Conservation (phyloP, 2,888 invertebrate genomes). For the Eledona agricola region DNA sequence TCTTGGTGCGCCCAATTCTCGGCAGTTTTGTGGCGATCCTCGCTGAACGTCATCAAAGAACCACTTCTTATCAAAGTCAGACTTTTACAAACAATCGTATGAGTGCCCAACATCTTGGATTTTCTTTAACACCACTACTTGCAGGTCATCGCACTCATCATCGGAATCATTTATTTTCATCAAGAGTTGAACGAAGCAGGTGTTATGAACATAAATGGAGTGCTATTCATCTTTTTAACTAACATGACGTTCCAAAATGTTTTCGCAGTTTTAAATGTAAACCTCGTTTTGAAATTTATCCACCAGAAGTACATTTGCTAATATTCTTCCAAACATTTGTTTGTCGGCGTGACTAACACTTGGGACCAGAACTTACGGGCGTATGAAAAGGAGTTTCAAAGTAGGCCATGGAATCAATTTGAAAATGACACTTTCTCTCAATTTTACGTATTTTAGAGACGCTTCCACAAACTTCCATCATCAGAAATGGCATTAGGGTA, state of each 20-base stretch:
- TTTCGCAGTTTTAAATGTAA: conserved; percentile 93
- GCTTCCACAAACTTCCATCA: no score
- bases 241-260: conserved; percentile 95
- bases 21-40: conserved; percentile 90
- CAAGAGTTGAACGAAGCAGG: conserved; percentile 85
- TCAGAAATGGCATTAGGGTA: no score
- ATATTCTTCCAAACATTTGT: no score
- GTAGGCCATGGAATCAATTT: no score
- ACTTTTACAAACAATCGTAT: conserved; percentile 86
- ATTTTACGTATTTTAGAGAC: no score
- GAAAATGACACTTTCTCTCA: no score
- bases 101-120: conserved; percentile 53
- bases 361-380: no score
- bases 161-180: conserved; percentile 88
- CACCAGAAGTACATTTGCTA: no score
- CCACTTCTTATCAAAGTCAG: conserved; percentile 90
- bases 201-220: conserved; percentile 94
- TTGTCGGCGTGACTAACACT: no score
- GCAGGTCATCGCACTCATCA: conserved; percentile 86
- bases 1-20: conserved; percentile 89
- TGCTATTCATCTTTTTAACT: conserved; percentile 87
- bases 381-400: no score
- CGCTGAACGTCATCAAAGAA: conserved; percentile 88
- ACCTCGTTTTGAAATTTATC: no score
- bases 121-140: conserved; percentile 1